Percentiles rank a stretch among this genome's conserved stretches.
Evolutionary conservation across 2,888 invertebrate species (phyloP).

Genomic region (Crematogaster levior): DNA sequence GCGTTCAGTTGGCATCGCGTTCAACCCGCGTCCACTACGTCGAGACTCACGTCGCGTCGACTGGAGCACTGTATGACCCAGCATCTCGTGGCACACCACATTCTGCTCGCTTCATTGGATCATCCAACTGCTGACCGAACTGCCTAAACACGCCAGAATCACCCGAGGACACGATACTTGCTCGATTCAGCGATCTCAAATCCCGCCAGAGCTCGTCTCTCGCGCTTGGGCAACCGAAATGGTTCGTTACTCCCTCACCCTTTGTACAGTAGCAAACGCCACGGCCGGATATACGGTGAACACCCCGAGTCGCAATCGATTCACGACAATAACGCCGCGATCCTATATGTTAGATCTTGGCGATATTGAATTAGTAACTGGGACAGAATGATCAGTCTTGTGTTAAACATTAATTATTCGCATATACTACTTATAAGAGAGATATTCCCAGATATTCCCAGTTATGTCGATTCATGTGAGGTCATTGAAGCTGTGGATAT

Average conservation of each 20-base stretch:
- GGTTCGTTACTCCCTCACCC: constrained; percentile 34
- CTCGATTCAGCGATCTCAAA: constrained; percentile 8
- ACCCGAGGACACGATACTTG: neutral
- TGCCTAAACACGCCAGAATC: neutral
- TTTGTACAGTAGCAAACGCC: constrained; percentile 15
- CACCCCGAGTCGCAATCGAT: constrained; percentile 25
- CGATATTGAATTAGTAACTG: constrained; percentile 17
- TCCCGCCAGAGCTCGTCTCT: neutral
- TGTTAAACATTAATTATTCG: constrained; percentile 15
- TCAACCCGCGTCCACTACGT: constrained; percentile 61
- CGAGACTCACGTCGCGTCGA: constrained; percentile 7
- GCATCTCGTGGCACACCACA: neutral
- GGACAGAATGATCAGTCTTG: constrained; percentile 7
- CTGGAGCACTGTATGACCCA: neutral
- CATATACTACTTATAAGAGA: neutral
- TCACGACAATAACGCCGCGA: neutral
- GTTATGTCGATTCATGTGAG: neutral
- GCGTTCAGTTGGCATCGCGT: constrained; percentile 71
- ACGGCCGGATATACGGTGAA: constrained; percentile 1
- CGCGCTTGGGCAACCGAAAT: constrained; percentile 34
- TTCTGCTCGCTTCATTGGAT: neutral
- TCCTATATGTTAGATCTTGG: constrained; percentile 10
- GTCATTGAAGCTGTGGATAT: neutral
- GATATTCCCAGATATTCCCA: constrained; percentile 13
- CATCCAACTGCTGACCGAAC: neutral